Conservation (phyloP, 1,140 invertebrate genomes). For the Nasonia vitripennis region DNA sequence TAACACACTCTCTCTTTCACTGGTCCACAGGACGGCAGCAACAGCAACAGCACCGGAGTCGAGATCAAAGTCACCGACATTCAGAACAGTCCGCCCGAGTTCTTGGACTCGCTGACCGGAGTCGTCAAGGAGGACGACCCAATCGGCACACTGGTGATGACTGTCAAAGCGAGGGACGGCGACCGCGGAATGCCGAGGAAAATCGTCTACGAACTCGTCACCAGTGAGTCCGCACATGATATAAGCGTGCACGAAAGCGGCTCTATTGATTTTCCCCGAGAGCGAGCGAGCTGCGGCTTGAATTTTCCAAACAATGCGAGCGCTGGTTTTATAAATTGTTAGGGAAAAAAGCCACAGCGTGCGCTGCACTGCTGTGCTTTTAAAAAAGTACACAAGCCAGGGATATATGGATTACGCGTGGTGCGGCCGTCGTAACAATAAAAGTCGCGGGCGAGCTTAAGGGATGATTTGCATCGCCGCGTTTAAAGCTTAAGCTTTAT, state of each 20-base stretch:
- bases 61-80: slow-evolving; percentile 88
- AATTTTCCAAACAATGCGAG: neutral
- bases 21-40: slow-evolving; percentile 82
- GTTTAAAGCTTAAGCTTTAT: neutral
- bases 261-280: slow-evolving; percentile 4
- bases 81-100: slow-evolving; percentile 88
- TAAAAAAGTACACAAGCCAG: neutral
- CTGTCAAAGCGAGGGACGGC: slow-evolving; percentile 87
- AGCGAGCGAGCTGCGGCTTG: neutral
- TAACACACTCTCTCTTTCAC: neutral
- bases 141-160: slow-evolving; percentile 89
- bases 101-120: slow-evolving; percentile 86
- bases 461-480: slow-evolving; percentile 26
- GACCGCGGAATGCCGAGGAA: slow-evolving; percentile 86
- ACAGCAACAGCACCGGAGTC: slow-evolving; percentile 83
- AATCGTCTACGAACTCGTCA: slow-evolving; percentile 86
- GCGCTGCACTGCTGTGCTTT: neutral
- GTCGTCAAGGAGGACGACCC: slow-evolving; percentile 89
- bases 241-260: too few relatives aligned
- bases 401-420: neutral
- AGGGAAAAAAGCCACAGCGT: neutral
- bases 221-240: slow-evolving; percentile 78
- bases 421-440: neutral
- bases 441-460: slow-evolving; percentile 12
- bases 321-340: too few relatives aligned